Percentiles rank a stretch among this genome's conserved stretches.
Evolutionary conservation across 1,140 invertebrate species (phyloP).

Genomic region (Drosophila sp.): DNA sequence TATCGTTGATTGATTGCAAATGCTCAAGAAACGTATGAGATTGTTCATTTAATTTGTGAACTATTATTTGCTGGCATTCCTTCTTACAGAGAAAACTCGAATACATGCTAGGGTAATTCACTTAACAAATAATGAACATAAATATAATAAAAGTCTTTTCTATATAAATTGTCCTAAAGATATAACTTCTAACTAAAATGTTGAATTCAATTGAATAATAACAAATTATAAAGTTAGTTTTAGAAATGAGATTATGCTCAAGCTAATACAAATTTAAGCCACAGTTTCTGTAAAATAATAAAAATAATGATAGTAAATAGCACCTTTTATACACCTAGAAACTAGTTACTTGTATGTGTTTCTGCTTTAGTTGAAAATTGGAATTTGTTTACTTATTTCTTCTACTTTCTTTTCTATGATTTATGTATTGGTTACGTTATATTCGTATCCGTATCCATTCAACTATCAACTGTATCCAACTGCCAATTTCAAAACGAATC

Average conservation of each 20-base stretch:
- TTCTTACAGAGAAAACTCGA: neutral
- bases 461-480: slow-evolving; percentile 50
- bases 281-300: neutral
- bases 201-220: no score
- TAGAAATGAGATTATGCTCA: no score
- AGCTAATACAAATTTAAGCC: no score
- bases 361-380: slow-evolving; percentile 71
- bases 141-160: no score
- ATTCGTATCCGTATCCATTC: slow-evolving; percentile 48
- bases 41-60: neutral
- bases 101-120: neutral
- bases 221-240: no score
- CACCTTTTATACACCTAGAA: slow-evolving; percentile 1
- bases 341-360: slow-evolving; percentile 35
- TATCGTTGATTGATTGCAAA: neutral
- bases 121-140: no score
- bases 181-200: no score
- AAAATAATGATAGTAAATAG: neutral
- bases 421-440: slow-evolving; percentile 77
- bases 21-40: neutral
- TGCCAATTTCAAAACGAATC: slow-evolving; percentile 22
- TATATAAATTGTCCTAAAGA: no score
- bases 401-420: slow-evolving; percentile 84
- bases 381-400: slow-evolving; percentile 82
- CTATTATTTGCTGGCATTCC: neutral